Conservation (phyloP, 2,113 vertebrate species). For the Pogonocichla stellata region DNA sequence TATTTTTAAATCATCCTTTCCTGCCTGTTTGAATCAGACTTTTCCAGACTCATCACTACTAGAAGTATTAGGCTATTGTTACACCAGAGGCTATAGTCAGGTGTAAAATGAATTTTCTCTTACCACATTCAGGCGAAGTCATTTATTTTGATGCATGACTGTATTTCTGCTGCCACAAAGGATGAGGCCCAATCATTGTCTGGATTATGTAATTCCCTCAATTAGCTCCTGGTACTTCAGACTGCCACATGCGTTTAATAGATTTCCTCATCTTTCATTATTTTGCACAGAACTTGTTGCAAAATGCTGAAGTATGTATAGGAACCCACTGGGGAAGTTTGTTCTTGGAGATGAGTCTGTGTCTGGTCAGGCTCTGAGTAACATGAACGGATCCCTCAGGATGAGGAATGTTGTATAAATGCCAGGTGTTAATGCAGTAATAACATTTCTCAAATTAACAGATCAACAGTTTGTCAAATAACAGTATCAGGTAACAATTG, state of each 20-base stretch:
- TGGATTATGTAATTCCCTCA: background rate
- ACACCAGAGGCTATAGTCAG: background rate
- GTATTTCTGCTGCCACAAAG: background rate
- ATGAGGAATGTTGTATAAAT: background rate
- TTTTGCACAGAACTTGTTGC: background rate
- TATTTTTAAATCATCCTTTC: background rate
- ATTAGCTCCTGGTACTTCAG: background rate
- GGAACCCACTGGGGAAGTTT: background rate
- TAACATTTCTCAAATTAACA: background rate
- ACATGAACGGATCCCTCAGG: background rate
- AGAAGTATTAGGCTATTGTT: conserved; percentile 10
- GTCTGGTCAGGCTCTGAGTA: background rate
- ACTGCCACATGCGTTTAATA: background rate
- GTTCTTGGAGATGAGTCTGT: background rate
- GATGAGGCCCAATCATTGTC: background rate
- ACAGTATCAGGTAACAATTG: background rate
- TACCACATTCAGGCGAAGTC: background rate
- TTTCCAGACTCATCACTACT: background rate
- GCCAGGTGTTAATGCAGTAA: background rate
- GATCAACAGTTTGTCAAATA: background rate
- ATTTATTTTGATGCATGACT: background rate
- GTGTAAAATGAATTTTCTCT: conserved; percentile 35
- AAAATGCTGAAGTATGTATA: background rate
- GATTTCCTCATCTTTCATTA: background rate
- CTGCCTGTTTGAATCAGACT: background rate